Base-by-base conservation (phyloP, 2,113 vertebrate species). In the Miniopterus natalensis region DNA sequence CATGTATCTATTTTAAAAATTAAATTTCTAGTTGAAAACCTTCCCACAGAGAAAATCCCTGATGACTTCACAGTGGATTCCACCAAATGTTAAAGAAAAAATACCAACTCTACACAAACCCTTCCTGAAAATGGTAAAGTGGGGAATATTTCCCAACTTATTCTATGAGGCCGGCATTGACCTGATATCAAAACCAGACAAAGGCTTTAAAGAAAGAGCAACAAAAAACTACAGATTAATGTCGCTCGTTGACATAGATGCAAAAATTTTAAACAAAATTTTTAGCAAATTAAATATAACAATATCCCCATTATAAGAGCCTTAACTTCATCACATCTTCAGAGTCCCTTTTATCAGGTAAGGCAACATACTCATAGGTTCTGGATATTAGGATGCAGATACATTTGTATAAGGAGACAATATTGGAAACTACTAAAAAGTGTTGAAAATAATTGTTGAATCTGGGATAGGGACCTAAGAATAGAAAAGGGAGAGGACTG, bases 11-110 rank as follows among this genome's bases (percentile, higher is more conserved):
- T 49, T 84, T 84, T 84, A 55, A 53, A 53, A 65, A 84, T 55
- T 92, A 77, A 85, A 77, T 65, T 36, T 92, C 47, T 77, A 66
- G 27, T 84, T 92, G 74, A 66, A 75, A 65, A 47, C 27, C 20
- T 75, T 75, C n/a, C 70, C 36, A 66, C 36, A 75, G 42, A 83
- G 17, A 83, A 63, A 73, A 74, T 2, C 17, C 29, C 15, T 85
- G 47, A 66, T 36, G 21, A 29, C 20, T 77, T 85, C 49, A 68
- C 27, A 68, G 36, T 57, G 59, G 68, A 85, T 85, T 85, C 59
- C 29, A 77, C 59, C 12, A 85, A 66, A 92, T 57, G 14, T 85
- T 75, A 29, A 66, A 47, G 49, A 77, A 84, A 29, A 84, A 65
- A 84, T 47, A 36, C 10, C 2, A 75, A 92, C 3, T 57, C n/a